Percentiles rank a stretch among this genome's conserved stretches.
These are phyloP conservation scores for Aquatica leii DNA, from an alignment of 2,888 invertebrate species.

Conservation along the genomic window DNA sequence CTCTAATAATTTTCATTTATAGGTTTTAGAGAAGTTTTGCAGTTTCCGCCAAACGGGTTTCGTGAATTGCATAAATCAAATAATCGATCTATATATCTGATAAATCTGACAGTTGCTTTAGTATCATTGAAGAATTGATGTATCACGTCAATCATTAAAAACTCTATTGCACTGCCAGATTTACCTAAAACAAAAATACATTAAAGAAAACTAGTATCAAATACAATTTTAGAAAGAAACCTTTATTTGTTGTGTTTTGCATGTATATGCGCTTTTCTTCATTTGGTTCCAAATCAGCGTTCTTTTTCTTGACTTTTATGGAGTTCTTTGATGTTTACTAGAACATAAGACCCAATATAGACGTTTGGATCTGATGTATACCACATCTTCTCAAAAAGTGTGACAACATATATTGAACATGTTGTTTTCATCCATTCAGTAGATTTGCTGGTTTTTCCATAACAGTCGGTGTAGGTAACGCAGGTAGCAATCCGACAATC, in stretches of 20 bases:
- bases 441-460: no score
- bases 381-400: no score
- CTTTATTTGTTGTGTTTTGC: background rate
- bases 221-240: no score
- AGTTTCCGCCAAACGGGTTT: background rate
- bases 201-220: no score
- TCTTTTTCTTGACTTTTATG: background rate
- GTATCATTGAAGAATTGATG: background rate
- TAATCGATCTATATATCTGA: background rate
- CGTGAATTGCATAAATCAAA: background rate
- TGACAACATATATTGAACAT: no score
- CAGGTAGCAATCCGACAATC: no score
- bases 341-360: no score
- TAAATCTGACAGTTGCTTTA: background rate
- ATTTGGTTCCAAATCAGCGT: background rate
- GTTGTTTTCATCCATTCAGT: no score
- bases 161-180: background rate
- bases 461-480: no score
- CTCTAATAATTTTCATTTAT: no score
- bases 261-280: background rate
- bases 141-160: background rate
- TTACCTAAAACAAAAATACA: background rate
- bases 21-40: no score
- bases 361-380: no score
- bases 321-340: background rate